Base-by-base conservation (phyloP, 2,797 vertebrate species). In the Vireo griseus region DNA sequence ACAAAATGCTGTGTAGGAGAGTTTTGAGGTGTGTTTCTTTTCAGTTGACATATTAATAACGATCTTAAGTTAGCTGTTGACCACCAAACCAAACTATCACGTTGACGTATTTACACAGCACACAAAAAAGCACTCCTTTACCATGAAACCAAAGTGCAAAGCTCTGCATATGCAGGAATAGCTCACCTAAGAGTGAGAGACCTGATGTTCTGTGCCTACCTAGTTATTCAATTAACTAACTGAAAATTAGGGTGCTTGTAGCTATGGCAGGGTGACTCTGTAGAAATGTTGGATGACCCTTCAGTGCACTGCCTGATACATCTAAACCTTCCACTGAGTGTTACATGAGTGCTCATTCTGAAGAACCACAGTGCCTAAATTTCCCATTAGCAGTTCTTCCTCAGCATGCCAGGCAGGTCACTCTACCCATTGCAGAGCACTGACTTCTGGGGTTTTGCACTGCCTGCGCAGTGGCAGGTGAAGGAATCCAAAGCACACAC, bases 381-480 rank as follows among this genome's bases (percentile, higher is more conserved):
- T 80, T 67, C 54, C 39, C 10, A 18, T 12, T 44, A 37, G 35
- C 24, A 65, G 45, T 13, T 81, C 37, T 55, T 54, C 55, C 58
- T 66, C 63, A 66, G n/a, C 14, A 4, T 28, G 16, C 28, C 48
- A 51, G 31, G 47, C n/a, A 72, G 42, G 33, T 55, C 29, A 14
- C 35, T 24, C 31, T 40, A 63, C 4, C 18, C 35, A 45, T 1
- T 8, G 29, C 79, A 77, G 59, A 55, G 33, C 47, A 37, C 48
- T 59, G 26, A 54, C 35, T 85, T 66, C 10, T 51, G 48, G 20
- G 81, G 33, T 37, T 57, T 51, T 51, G 57, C 73, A 29, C 24
- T 39, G 47, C 37, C 54, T 58, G 39, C 28, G 42, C 25, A 55
- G 17, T 3, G 17, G 9, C 0, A 1, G 31, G 26, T 22, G 6